Evolutionary conservation across 1,140 invertebrate genomes (phyloP).

Genomic region (Archegozetes longisetosus): DNA sequence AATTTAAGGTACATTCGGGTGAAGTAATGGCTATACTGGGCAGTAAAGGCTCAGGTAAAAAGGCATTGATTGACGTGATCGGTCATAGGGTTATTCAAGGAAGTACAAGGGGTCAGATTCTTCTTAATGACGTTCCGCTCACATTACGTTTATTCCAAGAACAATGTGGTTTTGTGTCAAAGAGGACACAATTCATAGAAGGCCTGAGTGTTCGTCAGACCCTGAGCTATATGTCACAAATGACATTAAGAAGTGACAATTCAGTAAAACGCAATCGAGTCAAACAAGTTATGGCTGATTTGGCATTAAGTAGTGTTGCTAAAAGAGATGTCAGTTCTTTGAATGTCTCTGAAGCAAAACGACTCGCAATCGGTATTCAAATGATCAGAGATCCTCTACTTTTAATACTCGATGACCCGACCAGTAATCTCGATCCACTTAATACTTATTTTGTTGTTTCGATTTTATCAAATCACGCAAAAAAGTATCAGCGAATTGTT

Average conservation of each 20-base stretch:
- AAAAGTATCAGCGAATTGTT: conserved; percentile 71
- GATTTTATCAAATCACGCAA: conserved; percentile 76
- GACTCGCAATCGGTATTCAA: conserved; percentile 68
- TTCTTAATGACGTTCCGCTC: conserved; percentile 63
- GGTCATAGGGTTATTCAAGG: conserved; percentile 38
- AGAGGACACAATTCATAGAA: conserved; percentile 59
- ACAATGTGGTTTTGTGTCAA: conserved; percentile 65
- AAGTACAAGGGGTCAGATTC: conserved; percentile 56
- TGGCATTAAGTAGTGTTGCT: conserved; percentile 69
- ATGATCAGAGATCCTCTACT: conserved; percentile 78
- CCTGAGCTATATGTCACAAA: conserved; percentile 52
- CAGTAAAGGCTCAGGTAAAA: conserved; percentile 74
- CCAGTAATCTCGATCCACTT: conserved; percentile 70
- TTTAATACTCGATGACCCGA: conserved; percentile 71
- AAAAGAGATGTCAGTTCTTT: conserved; percentile 59
- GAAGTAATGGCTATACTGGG: conserved; percentile 80
- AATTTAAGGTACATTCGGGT: conserved; percentile 68
- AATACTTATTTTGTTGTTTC: conserved; percentile 82
- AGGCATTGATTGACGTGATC: conserved; percentile 74
- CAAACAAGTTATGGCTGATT: conserved; percentile 66
- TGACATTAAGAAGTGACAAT: conserved; percentile 28
- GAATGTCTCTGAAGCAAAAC: conserved; percentile 61
- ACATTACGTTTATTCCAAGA: conserved; percentile 58
- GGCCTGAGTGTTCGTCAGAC: conserved; percentile 72
- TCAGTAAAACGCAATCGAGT: conserved; percentile 49